Evolutionary conservation across 2,888 invertebrate species (phyloP), one percentile per base, ranked within the genome.

Genomic region (Calephelis perditalis): DNA sequence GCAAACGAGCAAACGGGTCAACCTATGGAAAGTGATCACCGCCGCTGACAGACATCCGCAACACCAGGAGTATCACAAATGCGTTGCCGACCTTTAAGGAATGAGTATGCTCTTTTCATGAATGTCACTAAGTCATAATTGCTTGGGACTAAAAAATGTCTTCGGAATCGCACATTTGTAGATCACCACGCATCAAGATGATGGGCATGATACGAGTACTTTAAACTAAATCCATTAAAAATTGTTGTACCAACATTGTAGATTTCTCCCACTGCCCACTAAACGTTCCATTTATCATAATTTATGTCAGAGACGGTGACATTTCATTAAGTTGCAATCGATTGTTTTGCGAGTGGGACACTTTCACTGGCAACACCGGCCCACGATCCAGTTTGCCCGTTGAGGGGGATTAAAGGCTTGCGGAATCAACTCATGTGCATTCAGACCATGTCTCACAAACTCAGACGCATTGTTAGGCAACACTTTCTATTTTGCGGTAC

Each of bases 321-420:
- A 87, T 79, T 78, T 81, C 75, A 80, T 78, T 82, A 79, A 81
- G 77, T 73, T 73, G 77, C 78, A 78, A 78, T 83, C 79, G 79
- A 84, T 85, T 85, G 86, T 86, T 82, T 77, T 71, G 72, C 68
- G 77, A 83, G 79, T 82, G 77, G 79, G 81, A 79, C 85, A 86
- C 89, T 89, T 89, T 89, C 89, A 81, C 88, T 76, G 77, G 75
- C 71, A 80, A 75, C 82, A 82, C 79, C 76, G 75, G 74, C 74
- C 73, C 72, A 78, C 79, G 81, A 85, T 82, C 83, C 78, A 81
- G 81, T 82, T 80, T 68, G 77, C 81, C 75, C 72, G 68, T 63
- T 63, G 65, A 63, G 69, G 56, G 70, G 80, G 79, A 84, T 84
- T 84, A 81, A 79, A 80, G 73, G 70, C 67, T 70, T 73, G 74